phyloP scores from a whole-genome alignment of 2,797 vertebrate species.

The Odontamblyopus rebecca region DNA sequence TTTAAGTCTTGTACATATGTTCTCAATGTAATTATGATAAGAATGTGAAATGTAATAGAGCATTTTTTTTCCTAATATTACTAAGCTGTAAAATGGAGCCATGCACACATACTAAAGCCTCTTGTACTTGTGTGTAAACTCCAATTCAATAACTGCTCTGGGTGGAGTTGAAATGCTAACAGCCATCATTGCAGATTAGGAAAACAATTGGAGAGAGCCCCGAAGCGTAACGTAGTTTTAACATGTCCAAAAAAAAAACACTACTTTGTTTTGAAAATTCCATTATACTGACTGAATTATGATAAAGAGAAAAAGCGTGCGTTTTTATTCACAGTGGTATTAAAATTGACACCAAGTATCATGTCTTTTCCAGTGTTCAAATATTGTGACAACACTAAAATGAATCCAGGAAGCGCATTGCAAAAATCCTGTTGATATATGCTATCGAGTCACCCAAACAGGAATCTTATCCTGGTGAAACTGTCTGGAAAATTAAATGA shows the following conservation, averaged over 20 bases:
- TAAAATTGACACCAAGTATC: background rate
- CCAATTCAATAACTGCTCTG: background rate
- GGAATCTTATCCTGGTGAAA: conserved; percentile 56
- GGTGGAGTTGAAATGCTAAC: background rate
- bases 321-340: too few relatives aligned
- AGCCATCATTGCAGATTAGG: background rate
- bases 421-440: conserved; percentile 12
- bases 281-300: background rate
- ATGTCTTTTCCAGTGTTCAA: background rate
- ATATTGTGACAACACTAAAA: background rate
- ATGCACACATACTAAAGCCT: background rate
- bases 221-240: background rate
- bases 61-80: background rate
- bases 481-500: conserved; percentile 47
- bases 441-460: conserved; percentile 37
- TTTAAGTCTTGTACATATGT: background rate
- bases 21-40: background rate
- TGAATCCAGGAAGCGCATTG: background rate
- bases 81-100: background rate
- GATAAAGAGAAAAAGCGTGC: too few relatives aligned
- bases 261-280: background rate
- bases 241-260: background rate
- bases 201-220: background rate
- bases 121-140: background rate
- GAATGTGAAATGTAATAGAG: background rate